Evolutionary conservation across 1,140 invertebrate species (phyloP), one percentile per base, ranked within the genome.

Genomic region (Campodea augens): DNA sequence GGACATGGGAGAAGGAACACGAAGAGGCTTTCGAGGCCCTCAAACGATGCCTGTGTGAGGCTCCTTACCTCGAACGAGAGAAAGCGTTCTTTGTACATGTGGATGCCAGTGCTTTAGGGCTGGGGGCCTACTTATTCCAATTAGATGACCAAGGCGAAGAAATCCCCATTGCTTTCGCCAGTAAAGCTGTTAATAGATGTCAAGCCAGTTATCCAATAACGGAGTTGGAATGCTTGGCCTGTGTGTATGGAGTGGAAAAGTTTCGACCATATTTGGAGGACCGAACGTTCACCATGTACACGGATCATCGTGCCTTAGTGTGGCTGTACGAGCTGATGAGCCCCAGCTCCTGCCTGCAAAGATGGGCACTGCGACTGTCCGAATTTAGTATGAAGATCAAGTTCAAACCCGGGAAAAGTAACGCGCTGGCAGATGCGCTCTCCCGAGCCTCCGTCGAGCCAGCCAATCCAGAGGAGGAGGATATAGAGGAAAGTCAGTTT

Each of bases 181-280:
- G 55, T 10, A 47, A 57, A 47, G 47, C 50, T 37, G 43, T 68
- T 2, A 56, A 49, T 12, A 5, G 40, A 15, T 46, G 56, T 18
- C 56, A 67, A 49, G 19, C 47, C 27, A 55, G 57, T 18, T 69
- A 60, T 47, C 44, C 60, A 5, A 55, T 59, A 47, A 64, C 64
- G 32, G 60, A 67, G 49, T 64, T 61, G 46, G 62, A 68, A 51
- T 47, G 53, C n/a, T 49, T 63, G 23, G 57, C 56, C 38, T 55
- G 65, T 10, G 44, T 51, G 23, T 59, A 52, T 55, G 54, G 50
- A 20, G 52, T 38, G 47, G 49, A 59, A 43, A 59, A 57, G 48
- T 68, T 62, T 57, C 55, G 56, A 51, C 47, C 59, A 25, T 66
- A 58, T 49, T 47, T 66, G 12, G 60, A 62, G 54, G 60, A 57